phyloP scores from a whole-genome alignment of 2,888 invertebrate species.

The Tholera decimalis region DNA sequence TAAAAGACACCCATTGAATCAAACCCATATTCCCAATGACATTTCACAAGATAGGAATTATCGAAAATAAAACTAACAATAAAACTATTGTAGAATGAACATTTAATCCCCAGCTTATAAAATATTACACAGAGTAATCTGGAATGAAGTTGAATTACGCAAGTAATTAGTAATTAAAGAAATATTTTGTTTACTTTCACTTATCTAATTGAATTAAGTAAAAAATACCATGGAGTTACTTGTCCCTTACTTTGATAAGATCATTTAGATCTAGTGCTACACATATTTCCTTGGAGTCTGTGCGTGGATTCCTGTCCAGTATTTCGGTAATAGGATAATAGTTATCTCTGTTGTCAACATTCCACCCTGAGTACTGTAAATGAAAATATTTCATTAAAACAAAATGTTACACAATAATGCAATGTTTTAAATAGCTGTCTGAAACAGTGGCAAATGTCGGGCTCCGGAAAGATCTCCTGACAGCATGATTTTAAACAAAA shows the following conservation, averaged over 20 bases:
- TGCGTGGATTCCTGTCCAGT: constrained; percentile 88
- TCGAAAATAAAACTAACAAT: constrained; percentile 59
- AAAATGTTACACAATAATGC: background rate
- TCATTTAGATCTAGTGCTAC: constrained; percentile 90
- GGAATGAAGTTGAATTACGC: constrained; percentile 89
- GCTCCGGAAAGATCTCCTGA: too few relatives aligned
- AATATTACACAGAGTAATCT: constrained; percentile 87
- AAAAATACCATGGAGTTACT: constrained; percentile 84
- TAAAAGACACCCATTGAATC: too few relatives aligned
- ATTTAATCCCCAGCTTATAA: constrained; percentile 88
- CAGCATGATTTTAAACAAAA: too few relatives aligned
- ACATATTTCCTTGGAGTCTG: constrained; percentile 90
- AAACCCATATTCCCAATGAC: too few relatives aligned
- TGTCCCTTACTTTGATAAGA: constrained; percentile 90
- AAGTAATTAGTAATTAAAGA: constrained; percentile 88
- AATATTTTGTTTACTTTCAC: constrained; percentile 85
- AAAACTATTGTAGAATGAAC: constrained; percentile 81
- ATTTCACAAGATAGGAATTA: background rate
- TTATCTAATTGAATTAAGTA: constrained; percentile 87
- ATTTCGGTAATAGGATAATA: constrained; percentile 92
- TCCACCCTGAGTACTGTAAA: constrained; percentile 92
- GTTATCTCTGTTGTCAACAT: constrained; percentile 91
- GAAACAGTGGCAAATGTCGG: too few relatives aligned
- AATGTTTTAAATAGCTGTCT: too few relatives aligned
- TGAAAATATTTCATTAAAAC: constrained; percentile 11